phyloP scores from a whole-genome alignment of 2,113 vertebrate species.

The Rhynchopsitta pachyrhyncha region DNA sequence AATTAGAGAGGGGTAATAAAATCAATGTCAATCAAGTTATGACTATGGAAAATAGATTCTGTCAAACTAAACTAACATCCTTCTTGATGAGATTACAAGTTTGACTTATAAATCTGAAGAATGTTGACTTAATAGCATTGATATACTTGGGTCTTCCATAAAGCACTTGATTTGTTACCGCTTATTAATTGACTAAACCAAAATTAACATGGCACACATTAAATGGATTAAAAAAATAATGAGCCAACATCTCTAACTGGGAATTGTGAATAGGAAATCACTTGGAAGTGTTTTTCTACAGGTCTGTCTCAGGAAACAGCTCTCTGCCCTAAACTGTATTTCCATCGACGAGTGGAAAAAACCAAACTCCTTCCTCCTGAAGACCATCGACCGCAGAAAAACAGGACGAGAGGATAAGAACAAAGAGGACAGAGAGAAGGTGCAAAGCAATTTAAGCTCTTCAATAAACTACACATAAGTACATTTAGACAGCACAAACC shows the following conservation, averaged over 20 bases:
- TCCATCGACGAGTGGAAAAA: neutral
- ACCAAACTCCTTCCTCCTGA: neutral
- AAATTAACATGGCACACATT: conserved; percentile 27
- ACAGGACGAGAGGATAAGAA: neutral
- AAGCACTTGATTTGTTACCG: neutral
- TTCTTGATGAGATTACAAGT: conserved; percentile 31
- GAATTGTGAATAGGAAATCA: neutral
- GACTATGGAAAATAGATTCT: conserved; percentile 9
- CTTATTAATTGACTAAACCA: conserved; percentile 15
- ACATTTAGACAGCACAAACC: neutral
- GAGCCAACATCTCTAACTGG: neutral
- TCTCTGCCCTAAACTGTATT: neutral
- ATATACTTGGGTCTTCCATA: neutral
- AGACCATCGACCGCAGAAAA: neutral
- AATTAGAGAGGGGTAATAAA: conserved; percentile 26
- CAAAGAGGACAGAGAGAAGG: neutral
- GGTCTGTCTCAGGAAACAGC: neutral
- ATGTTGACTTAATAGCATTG: neutral
- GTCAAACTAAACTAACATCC: conserved; percentile 30
- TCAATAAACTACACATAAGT: neutral
- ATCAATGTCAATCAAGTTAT: conserved; percentile 38
- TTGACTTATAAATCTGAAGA: conserved; percentile 17
- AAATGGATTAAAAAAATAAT: neutral
- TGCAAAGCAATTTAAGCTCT: neutral
- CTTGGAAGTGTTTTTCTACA: neutral